Conservation (phyloP, 1,140 invertebrate genomes). For the Venustaconcha ellipsiformis region DNA sequence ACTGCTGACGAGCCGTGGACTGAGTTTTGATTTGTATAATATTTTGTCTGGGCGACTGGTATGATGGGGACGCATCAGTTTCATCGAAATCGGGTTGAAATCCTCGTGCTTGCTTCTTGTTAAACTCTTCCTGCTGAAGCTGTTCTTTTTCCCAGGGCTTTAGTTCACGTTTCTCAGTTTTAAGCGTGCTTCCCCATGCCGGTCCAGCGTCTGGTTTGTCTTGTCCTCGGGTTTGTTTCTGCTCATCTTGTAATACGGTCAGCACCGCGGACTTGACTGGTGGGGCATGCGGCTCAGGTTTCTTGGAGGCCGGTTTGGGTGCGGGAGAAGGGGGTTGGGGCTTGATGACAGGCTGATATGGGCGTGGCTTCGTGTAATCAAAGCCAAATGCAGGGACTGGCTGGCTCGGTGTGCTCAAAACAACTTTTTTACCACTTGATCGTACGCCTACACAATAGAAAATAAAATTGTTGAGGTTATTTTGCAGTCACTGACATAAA, state of each 20-base stretch:
- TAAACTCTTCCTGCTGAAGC: constrained; percentile 7
- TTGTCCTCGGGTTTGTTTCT: background rate
- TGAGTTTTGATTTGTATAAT: constrained; percentile 22
- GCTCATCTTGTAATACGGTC: too few species aligned
- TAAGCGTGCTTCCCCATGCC: constrained; percentile 43
- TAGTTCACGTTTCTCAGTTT: constrained; percentile 26
- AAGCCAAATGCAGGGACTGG: constrained; percentile 38
- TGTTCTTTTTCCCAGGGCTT: constrained; percentile 58
- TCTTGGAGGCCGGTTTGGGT: constrained; percentile 5
- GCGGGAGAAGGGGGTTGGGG: constrained; percentile 1
- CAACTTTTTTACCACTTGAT: too few species aligned
- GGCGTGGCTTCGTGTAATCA: constrained; percentile 44
- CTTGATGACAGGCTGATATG: background rate
- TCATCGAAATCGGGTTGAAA: too few species aligned
- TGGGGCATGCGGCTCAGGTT: constrained; percentile 33
- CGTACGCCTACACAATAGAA: too few species aligned
- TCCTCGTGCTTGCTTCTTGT: background rate
- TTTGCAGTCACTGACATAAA: too few species aligned
- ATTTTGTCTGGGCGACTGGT: constrained; percentile 15
- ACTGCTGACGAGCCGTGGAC: constrained; percentile 7
- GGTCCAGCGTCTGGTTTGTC: constrained; percentile 29
- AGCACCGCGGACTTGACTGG: constrained; percentile 14
- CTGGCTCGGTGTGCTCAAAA: too few species aligned
- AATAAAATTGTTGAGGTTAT: too few species aligned
- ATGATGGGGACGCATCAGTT: background rate